Evolutionary conservation across 2,113 vertebrate genomes (phyloP), one percentile per base, ranked within the genome.

Genomic region (Stegostoma tigrinum): DNA sequence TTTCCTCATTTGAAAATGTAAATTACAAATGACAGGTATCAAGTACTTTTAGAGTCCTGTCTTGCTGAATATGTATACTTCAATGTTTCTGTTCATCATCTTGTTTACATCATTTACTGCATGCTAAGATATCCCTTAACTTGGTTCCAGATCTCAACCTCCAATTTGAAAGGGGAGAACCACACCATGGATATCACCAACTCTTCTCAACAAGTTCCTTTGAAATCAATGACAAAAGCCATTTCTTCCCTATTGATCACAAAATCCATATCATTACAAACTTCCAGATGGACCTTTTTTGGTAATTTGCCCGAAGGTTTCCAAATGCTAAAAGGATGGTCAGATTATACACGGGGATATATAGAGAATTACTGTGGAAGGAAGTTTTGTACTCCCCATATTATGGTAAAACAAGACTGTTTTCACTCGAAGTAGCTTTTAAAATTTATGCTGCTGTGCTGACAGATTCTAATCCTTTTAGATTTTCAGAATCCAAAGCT

Each of bases 401-500:
- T 38, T 70, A 17, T 66, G 70, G 38, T 45, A 94, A 68, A 94
- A 23, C 66, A 72, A 38, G 5, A 70, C 66, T 72, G 4, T 1
- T 48, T 70, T 94, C 67, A 30, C 67, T 15, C 12, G 67, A 14
- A 27, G 14, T 70, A 68, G 38, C 91, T 66, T 94, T 94, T 67
- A 67, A 94, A 94, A 38, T 68, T 94, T 42, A 55, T 94, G 67
- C 67, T 21, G 52, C 89, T 66, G 87, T 94, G n/a, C 64, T 66
- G 61, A 67, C n/a, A 19, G 10, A 21, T 17, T 68, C 68, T 66
- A 94, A 94, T 68, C 64, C 6, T 94, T 68, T 94, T 30, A 72
- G 14, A 67, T 70, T 34, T 75, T 14, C 94, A 95, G 67, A 52
- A 52, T 75, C 38, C 3, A 52, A 75, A 72, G 45, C 45, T 72